Evolutionary conservation across 2,888 invertebrate species (phyloP), one percentile per base, ranked within the genome.

Genomic region (Drosophila meridionalis): DNA sequence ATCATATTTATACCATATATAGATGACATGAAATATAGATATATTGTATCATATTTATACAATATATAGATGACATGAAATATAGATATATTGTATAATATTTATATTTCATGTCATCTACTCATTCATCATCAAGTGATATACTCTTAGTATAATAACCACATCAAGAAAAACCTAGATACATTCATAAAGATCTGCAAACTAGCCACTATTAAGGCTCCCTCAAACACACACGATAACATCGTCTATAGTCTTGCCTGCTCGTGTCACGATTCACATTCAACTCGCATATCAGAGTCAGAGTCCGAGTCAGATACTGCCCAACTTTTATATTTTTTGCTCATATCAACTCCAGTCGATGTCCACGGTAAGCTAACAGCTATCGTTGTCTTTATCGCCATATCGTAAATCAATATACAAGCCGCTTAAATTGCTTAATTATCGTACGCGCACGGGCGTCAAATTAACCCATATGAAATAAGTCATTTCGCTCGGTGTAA

Each of bases 351-450:
- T 67, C 73, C 80, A 40, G 64, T 64, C 70, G 53, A 63, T 56
- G 73, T 84, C 74, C 77, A 52, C 11, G 26, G 76, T 52, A 55
- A 34, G 68, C 76, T 69, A 73, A 67, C 81, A 76, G 73, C 56
- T 66, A 66, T 77, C 68, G 69, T 53, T 61, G 65, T 65, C 34
- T 57, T 47, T 64, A 77, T 73, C 74, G 78, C 84, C 4, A 32
- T 84, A 76, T 80, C 76, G 79, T 88, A 84, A 90, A 87, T 89
- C 87, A 82, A 78, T 83, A 72, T 77, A 78, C 87, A 90, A 90
- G 86, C 91, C 90, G 91, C 90, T 90, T 90, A 90, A 91, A 90
- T 91, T 90, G 90, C 91, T 90, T 89, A 90, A 91, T 90, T 91
- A 89, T 85, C 72, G 76, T 60, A 77, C 84, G 69, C 78, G 80